phyloP scores from a whole-genome alignment of 1,140 invertebrate species.

The Drosophila kanapiae region DNA sequence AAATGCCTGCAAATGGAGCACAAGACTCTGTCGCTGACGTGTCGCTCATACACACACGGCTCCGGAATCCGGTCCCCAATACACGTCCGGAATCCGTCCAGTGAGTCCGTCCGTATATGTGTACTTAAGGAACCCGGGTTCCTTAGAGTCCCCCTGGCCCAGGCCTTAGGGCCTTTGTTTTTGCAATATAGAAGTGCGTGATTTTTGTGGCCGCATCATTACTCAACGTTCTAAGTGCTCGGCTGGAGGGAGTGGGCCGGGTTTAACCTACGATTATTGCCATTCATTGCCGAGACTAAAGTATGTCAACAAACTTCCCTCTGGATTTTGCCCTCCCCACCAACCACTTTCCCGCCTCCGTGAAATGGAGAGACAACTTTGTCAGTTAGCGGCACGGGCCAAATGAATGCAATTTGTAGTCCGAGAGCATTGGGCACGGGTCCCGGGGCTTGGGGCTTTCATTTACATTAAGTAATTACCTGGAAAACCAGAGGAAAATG shows the following conservation, averaged over 20 bases:
- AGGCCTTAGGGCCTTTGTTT: conserved; percentile 18
- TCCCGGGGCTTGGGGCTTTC: conserved; percentile 43
- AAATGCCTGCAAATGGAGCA: conserved; percentile 78
- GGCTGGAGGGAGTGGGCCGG: not conserved
- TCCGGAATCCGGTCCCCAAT: not conserved
- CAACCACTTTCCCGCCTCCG: not conserved
- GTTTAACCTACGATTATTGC: conserved; percentile 63
- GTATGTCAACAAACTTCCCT: conserved; percentile 61
- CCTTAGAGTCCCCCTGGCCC: not conserved
- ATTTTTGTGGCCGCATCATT: conserved; percentile 72
- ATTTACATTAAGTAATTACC: conserved; percentile 78
- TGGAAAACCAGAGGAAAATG: conserved; percentile 36
- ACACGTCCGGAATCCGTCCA: not conserved
- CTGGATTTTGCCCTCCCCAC: not conserved
- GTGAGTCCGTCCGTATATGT: not conserved
- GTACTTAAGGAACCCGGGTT: conserved; percentile 6
- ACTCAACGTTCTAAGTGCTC: conserved; percentile 55
- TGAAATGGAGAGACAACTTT: conserved; percentile 33
- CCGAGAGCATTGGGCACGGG: conserved; percentile 31
- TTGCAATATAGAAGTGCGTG: conserved; percentile 68
- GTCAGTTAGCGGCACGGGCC: conserved; percentile 5
- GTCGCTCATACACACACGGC: conserved; percentile 30
- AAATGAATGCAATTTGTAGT: conserved; percentile 68
- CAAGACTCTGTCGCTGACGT: conserved; percentile 69
- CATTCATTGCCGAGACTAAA: conserved; percentile 59